Conservation (phyloP, 2,888 invertebrate species). For the Temnothorax rugatulus region DNA sequence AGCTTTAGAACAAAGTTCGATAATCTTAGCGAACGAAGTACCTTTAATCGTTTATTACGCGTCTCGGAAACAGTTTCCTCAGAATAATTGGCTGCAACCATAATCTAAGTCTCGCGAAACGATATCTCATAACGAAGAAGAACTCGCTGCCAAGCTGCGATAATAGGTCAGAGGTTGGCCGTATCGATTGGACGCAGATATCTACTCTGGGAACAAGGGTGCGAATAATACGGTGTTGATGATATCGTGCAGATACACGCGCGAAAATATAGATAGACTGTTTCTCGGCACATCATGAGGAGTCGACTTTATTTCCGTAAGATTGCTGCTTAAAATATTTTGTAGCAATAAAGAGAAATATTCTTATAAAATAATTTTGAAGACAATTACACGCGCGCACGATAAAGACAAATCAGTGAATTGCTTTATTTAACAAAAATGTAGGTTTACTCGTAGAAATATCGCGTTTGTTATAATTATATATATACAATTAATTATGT, state of each 20-base stretch:
- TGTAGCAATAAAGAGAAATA: background rate
- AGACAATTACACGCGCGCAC: background rate
- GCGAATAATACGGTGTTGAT: constrained; percentile 63
- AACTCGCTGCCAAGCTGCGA: constrained; percentile 66
- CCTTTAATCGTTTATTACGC: constrained; percentile 63
- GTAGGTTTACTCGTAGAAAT: background rate
- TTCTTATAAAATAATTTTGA: background rate
- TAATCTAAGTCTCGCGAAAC: constrained; percentile 72
- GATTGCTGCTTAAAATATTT: constrained; percentile 19
- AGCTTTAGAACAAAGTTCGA: constrained; percentile 16
- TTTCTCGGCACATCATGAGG: constrained; percentile 30
- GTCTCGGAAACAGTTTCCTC: constrained; percentile 65
- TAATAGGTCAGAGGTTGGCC: constrained; percentile 77
- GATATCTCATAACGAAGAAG: constrained; percentile 70
- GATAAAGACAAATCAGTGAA: constrained; percentile 9
- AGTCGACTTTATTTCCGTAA: constrained; percentile 36
- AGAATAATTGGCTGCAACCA: constrained; percentile 58
- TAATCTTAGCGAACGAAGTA: constrained; percentile 37
- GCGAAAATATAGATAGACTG: constrained; percentile 55
- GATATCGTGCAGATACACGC: constrained; percentile 52
- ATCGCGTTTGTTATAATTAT: background rate
- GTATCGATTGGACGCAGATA: constrained; percentile 75
- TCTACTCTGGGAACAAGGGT: constrained; percentile 68
- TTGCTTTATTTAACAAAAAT: background rate
- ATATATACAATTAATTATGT: background rate